Base-by-base conservation (phyloP, 1,140 invertebrate species). In the Contarinia nasturtii region DNA sequence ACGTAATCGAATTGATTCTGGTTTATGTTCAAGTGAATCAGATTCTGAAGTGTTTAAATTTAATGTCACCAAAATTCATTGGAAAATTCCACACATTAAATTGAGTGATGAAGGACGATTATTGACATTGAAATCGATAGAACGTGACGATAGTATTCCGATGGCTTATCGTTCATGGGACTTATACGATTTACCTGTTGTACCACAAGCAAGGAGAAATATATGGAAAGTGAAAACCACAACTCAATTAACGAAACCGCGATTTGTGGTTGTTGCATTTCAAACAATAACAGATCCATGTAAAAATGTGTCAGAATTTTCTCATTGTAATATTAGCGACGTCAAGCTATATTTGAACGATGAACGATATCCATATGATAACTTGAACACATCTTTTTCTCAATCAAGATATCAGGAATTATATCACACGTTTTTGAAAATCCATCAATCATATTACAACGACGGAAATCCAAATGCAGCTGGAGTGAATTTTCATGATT, bases 101-200 rank as follows among this genome's bases (percentile, higher is more conserved):
- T 50, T 58, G 18, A 48, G 49, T 18, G 56, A 58, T 49, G 20
- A 18, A 10, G 46, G 49, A 44, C 52, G 43, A 50, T 38, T 58
- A 21, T 44, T 47, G 7, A 33, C 56, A 12, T 44, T 57, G 8
- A 57, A 56, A 44, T 47, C 44, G 22, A 53, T 58, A 44, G 50
- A 54, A 46, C 55, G 45, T 45, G 52, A 56, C 46, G 55, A 15
- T 12, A 11, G 10, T 12, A 41, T 41, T 40, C 20, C 42, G 15
- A 56, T 64, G 10, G 50, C 56, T 45, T 64, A 60, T 50, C 53
- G 59, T 20, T 51, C 49, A 1, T 63, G 63, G 61, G 56, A 64
- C 47, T 38, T 64, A 10, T 59, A 61, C 50, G 57, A 64, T 45
- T 62, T 60, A 57, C 56, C 59, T 21, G 11, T 51, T 7, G 42